Base-by-base conservation (phyloP, 2,888 invertebrate genomes). In the Nomada hirtipes region DNA sequence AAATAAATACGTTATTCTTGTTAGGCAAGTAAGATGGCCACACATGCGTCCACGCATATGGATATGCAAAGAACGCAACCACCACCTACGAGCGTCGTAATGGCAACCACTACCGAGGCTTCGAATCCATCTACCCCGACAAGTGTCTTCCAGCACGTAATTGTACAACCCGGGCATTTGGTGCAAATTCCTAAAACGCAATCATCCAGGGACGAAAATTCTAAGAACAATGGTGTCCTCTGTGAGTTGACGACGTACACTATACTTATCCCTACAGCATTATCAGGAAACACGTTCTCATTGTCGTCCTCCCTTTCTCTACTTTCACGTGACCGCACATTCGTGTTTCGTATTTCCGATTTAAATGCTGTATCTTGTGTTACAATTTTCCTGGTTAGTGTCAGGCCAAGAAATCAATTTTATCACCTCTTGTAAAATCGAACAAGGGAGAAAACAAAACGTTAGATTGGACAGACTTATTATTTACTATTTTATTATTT, bases 121-220 rank as follows among this genome's bases (percentile, higher is more conserved):
- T 89, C 91, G 44, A 92, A 92, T 71, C 90, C 90, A 68, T 90
- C 91, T 76, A 88, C 91, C 83, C 91, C 93, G 65, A 92, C 92
- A 42, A 92, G 93, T 87, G 92, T 93, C 92, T 93, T 92, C 89
- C 94, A 95, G 91, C 97, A 97, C 76, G 97, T 97, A 75, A 97
- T 97, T 92, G 97, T 97, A 69, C 97, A 97, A 90, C 97, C 97
- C 47, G 97, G 96, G 83, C 97, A 98, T 92, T 94, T 98, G 90
- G 94, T 97, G 87, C 97, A 97, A 23, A 96, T 97, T 84, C 88
- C 91, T 64, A 93, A 93, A 88, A 79, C 86, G 61, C 89, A 91
- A 81, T 87, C 91, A 71, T 72, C 86, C 42, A 87, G 92, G 53
- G 93, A 93, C 82, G 93, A 93, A 79, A 91, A 81, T 82, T 81